Evolutionary conservation across 2,888 invertebrate genomes (phyloP).

Genomic region (Palloptera scutellata): DNA sequence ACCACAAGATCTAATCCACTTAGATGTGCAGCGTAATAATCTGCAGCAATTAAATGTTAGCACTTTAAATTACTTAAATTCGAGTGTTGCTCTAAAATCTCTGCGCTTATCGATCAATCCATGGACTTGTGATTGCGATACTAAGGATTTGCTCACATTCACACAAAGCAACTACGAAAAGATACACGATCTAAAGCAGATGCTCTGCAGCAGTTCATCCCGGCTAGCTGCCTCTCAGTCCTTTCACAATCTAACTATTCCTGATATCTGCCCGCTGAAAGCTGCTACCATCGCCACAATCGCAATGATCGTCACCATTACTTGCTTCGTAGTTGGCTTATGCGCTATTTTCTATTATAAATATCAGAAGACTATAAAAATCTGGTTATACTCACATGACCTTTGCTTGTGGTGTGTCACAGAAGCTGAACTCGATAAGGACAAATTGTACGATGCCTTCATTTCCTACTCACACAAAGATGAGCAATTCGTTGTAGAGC

Average conservation of each 20-base stretch:
- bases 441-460: constrained; percentile 24
- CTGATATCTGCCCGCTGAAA: constrained; percentile 17
- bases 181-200: constrained; percentile 50
- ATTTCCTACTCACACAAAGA: constrained; percentile 27
- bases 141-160: constrained; percentile 68
- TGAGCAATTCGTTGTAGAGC: constrained; percentile 7
- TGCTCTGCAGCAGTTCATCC: constrained; percentile 48
- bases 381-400: constrained; percentile 26
- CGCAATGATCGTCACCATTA: constrained; percentile 24
- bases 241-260: constrained; percentile 7
- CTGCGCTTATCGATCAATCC: constrained; percentile 71
- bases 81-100: not conserved
- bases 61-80: constrained; percentile 32
- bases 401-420: constrained; percentile 21
- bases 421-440: constrained; percentile 20
- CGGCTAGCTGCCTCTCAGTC: constrained; percentile 3
- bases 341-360: constrained; percentile 6
- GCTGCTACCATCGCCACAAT: not conserved
- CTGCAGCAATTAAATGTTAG: constrained; percentile 1
- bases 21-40: constrained; percentile 15
- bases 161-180: constrained; percentile 62
- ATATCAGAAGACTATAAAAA: constrained; percentile 10
- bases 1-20: not conserved
- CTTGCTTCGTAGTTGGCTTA: not conserved
- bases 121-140: constrained; percentile 73